Base-by-base conservation (phyloP, 2,888 invertebrate species). In the Linnaemya vulpina region DNA sequence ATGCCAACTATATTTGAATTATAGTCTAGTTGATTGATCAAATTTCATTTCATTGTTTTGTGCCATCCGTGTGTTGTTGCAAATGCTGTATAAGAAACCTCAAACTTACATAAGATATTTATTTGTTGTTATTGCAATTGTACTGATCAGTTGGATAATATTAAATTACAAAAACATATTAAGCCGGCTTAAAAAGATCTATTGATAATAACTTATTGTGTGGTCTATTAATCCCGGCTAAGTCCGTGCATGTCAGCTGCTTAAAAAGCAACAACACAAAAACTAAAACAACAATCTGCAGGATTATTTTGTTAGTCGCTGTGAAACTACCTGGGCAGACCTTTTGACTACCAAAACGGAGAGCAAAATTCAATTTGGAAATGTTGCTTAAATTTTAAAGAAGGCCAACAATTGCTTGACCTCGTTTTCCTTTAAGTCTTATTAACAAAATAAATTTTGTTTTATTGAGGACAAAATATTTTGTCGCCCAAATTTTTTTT, bases 161-260 rank as follows among this genome's bases (percentile, higher is more conserved):
- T 30, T 20, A 58, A 58, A 60, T 35, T 25, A 40, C 17, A 43
- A 70, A 55, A 67, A 20, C 5, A 70, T n/a, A 35, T 1, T 43
- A 25, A 46, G 5, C 55, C 67, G 51, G 46, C 49, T 62, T 25
- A n/a, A 46, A 22, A 55, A 68, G 63, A 77, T 74, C 80, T 70
- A 65, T 68, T 68, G 30, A 30, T 30, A 67, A 68, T 4, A 8
- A 30, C 65, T 67, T 70, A 79, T 81, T 86, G 87, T 83, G 87
- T 87, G 87, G 86, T 86, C 86, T 86, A 49, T 68, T 82, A 87
- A 86, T 82, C 77, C 62, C 46, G 46, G 55, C 68, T 83, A 74
- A 63, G 73, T 65, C 73, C 70, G 20, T 74, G 76, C 75, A 77
- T 77, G 67, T 70, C 82, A 82, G 84, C 83, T 85, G 85, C 73